phyloP scores from a whole-genome alignment of 2,888 invertebrate species.

The Aleiodes alternator region DNA sequence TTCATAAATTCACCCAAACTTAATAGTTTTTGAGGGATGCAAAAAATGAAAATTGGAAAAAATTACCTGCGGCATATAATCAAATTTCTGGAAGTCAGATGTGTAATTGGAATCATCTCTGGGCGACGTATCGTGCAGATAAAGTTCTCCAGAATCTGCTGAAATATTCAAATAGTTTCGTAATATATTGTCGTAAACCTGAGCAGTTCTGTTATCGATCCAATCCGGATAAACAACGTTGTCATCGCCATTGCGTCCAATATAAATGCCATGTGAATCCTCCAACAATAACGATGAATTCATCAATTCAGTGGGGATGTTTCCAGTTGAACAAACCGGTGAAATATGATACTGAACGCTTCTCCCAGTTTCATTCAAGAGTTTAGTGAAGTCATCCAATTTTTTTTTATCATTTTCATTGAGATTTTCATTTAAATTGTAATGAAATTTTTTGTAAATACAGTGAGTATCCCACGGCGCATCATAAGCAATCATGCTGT shows the following conservation, averaged over 20 bases:
- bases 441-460: constrained; percentile 52
- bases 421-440: constrained; percentile 49
- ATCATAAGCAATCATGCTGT: constrained; percentile 7
- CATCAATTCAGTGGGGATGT: constrained; percentile 29
- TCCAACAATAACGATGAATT: constrained; percentile 42
- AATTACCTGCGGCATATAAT: constrained; percentile 59
- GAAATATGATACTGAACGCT: constrained; percentile 57
- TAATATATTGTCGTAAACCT: constrained; percentile 43
- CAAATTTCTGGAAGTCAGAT: constrained; percentile 47
- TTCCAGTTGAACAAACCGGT: constrained; percentile 41
- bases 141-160: constrained; percentile 40
- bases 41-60: not conserved
- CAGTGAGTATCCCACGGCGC: constrained; percentile 61
- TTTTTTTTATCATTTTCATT: constrained; percentile 10
- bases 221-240: constrained; percentile 60
- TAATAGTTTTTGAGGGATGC: no score
- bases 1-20: not conserved
- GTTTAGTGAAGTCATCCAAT: constrained; percentile 29
- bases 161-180: constrained; percentile 51
- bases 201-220: constrained; percentile 44
- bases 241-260: constrained; percentile 49
- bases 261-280: constrained; percentile 44
- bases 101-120: constrained; percentile 50
- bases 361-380: constrained; percentile 42
- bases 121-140: constrained; percentile 60